Percentiles rank a stretch among this genome's conserved stretches.
These are phyloP conservation scores for Mugil cephalus DNA, from an alignment of 2,113 vertebrate species.

Conservation along the genomic window DNA sequence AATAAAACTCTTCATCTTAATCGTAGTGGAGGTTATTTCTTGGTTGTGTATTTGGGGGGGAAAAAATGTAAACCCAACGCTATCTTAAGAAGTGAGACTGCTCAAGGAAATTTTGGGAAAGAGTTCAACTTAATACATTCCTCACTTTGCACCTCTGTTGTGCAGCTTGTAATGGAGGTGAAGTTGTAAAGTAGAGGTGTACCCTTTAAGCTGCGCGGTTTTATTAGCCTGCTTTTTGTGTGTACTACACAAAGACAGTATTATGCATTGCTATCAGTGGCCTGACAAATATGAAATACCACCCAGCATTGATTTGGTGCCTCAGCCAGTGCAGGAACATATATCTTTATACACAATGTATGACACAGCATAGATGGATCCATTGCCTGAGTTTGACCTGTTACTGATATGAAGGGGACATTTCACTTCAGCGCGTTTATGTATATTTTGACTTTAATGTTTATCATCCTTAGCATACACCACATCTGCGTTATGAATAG, in stretches of 20 bases:
- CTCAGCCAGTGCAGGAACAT: constrained; percentile 66
- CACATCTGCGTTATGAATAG: constrained; percentile 75
- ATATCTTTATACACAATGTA: constrained; percentile 60
- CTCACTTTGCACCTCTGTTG: not conserved
- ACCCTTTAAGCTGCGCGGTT: constrained; percentile 27
- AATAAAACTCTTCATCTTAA: not conserved
- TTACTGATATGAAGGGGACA: constrained; percentile 75
- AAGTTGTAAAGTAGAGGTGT: not conserved
- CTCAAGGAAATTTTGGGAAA: not conserved
- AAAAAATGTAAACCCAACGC: no score
- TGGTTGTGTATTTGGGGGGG: no score
- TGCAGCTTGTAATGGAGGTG: constrained; percentile 2
- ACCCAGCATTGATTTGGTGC: constrained; percentile 75
- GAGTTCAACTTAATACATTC: not conserved
- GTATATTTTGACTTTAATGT: constrained; percentile 80
- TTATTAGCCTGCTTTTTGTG: constrained; percentile 38
- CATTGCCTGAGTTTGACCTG: constrained; percentile 68
- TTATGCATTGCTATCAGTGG: constrained; percentile 67
- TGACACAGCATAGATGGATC: constrained; percentile 70
- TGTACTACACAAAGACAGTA: constrained; percentile 53
- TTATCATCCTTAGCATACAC: constrained; percentile 80
- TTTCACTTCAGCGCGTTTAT: constrained; percentile 65
- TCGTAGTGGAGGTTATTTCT: not conserved
- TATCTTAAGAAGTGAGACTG: no score
- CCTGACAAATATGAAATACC: constrained; percentile 75